Conservation (phyloP, 2,797 vertebrate species). For the Xenopus petersii region DNA sequence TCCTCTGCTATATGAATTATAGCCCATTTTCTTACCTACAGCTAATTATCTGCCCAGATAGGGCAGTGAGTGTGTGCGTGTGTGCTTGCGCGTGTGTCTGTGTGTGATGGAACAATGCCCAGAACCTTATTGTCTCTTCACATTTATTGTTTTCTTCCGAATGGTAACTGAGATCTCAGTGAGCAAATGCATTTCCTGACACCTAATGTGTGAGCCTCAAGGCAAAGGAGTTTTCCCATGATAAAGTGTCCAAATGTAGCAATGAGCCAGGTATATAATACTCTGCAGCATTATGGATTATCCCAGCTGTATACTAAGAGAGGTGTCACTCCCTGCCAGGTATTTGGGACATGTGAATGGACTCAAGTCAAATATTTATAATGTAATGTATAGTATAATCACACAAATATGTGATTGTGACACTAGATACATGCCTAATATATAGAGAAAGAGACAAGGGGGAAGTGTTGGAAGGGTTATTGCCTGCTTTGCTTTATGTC, state of each 20-base stretch:
- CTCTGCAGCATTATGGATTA: background rate
- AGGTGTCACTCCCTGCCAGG: too few relatives aligned
- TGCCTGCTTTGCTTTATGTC: too few relatives aligned
- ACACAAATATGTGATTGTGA: too few relatives aligned
- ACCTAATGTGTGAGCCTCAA: conserved; percentile 2
- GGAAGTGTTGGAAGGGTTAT: too few relatives aligned
- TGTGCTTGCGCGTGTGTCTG: background rate
- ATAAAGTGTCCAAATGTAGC: background rate
- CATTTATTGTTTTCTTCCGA: background rate
- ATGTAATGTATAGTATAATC: too few relatives aligned
- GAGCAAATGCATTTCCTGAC: background rate
- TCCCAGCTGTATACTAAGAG: background rate
- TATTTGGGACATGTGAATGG: background rate
- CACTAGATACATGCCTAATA: too few relatives aligned
- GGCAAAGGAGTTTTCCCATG: conserved; percentile 11
- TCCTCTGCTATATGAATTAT: too few relatives aligned
- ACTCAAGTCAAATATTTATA: too few relatives aligned
- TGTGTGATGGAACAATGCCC: background rate
- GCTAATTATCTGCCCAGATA: too few relatives aligned
- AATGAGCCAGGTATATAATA: background rate
- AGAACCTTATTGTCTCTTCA: background rate
- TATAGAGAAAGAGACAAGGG: too few relatives aligned
- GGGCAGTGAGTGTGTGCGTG: too few relatives aligned
- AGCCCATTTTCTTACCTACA: too few relatives aligned
- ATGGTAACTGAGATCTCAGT: background rate